Base-by-base conservation (phyloP, 2,888 invertebrate species). In the Plebejus anna region DNA sequence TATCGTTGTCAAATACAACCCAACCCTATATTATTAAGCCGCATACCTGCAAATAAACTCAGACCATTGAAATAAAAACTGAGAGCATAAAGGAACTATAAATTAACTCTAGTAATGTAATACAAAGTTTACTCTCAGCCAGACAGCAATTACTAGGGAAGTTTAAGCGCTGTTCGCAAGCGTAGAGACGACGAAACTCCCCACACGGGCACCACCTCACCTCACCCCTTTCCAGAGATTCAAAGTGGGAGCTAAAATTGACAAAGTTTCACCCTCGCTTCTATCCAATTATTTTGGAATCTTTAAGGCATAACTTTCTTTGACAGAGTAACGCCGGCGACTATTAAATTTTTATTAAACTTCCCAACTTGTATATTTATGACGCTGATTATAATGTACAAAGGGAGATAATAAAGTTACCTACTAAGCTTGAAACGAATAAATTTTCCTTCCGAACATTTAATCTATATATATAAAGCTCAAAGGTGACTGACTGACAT, bases 121-220 rank as follows among this genome's bases (percentile, higher is more conserved):
- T 90, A 92, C 91, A 91, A 92, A 91, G 89, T 92, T 93, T 90
- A 92, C 89, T 91, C 89, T 83, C 84, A 90, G 89, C 89, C 90
- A 91, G 91, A 92, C 92, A 91, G 91, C 90, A 94, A 93, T 93
- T 92, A 92, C 88, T 88, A 83, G 83, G 87, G 87, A 93, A 92
- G 87, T 93, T 92, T 87, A 89, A 90, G 88, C 90, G 88, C 90
- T 89, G 90, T 92, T 93, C 92, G 89, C 88, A 87, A 91, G 90
- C 88, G 87, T 86, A 89, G 86, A 85, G 87, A 87, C 84, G 79
- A 79, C 78, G 77, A 78, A 77, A 78, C 84, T 78, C 81, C 79
- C 81, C 78, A 79, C 78, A 78, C 80, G 78, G 79, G 78, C 81
- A 80, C 83, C 83, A 84, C 83, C 81, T 85, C 83, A 84, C 83